A percentile compares a stretch with the other conserved stretches of the same genome.
Evolutionary conservation across 2,888 invertebrate genomes (phyloP).

Genomic region (Andrena haemorrhoa): DNA sequence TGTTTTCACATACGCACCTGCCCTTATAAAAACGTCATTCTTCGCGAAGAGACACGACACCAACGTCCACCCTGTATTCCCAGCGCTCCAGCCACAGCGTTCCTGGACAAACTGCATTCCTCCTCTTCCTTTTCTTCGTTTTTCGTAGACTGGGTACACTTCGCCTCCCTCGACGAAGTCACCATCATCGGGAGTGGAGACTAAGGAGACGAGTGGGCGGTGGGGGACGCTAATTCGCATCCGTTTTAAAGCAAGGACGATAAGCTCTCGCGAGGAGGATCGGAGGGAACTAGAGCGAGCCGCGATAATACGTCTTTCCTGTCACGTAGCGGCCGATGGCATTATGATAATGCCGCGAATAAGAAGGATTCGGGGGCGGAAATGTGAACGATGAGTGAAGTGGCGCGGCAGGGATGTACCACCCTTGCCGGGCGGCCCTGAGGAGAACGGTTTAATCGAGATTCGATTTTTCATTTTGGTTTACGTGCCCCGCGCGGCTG

Average conservation of each 20-base stretch:
- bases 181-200: background rate
- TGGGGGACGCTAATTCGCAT: conserved; percentile 68
- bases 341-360: conserved; percentile 83
- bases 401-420: conserved; percentile 70
- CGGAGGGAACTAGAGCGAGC: conserved; percentile 69
- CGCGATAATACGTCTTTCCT: conserved; percentile 81
- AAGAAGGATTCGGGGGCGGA: conserved; percentile 79
- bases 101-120: background rate
- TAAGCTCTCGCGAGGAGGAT: conserved; percentile 69
- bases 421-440: conserved; percentile 26
- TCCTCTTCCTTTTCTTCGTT: background rate
- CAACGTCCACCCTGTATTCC: background rate
- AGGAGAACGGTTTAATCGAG: conserved; percentile 56
- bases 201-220: background rate
- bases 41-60: background rate
- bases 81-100: background rate
- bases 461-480: conserved; percentile 60
- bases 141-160: background rate
- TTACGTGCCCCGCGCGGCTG: conserved; percentile 54
- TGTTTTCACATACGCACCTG: background rate
- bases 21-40: background rate
- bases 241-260: conserved; percentile 69
- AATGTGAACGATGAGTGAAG: conserved; percentile 80
- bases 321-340: conserved; percentile 82
- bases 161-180: background rate